phyloP scores from a whole-genome alignment of 2,113 vertebrate genomes.

The Pogonocichla stellata region DNA sequence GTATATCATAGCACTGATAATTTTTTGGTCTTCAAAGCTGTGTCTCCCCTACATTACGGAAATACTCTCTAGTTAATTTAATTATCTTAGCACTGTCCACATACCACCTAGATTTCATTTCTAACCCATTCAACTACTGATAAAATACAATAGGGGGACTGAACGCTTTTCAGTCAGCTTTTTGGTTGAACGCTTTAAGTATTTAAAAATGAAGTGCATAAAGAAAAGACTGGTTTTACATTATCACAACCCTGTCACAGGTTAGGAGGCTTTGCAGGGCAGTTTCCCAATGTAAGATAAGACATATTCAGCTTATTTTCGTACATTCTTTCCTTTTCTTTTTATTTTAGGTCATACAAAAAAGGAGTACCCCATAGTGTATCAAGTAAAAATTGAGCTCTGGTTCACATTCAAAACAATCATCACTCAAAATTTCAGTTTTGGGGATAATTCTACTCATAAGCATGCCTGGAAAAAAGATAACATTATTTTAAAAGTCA shows the following conservation, averaged over 20 bases:
- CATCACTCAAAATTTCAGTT: not conserved
- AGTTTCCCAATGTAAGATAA: not conserved
- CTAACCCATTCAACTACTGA: not conserved
- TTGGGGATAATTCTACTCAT: not conserved
- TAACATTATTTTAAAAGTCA: not conserved
- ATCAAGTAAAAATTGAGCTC: not conserved
- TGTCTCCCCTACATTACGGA: not conserved
- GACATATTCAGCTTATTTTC: not conserved
- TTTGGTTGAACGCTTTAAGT: not conserved
- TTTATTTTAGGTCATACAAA: not conserved
- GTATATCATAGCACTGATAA: not conserved
- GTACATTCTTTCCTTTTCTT: fast-evolving
- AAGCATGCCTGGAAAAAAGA: not conserved
- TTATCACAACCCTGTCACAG: not conserved
- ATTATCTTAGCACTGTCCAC: not conserved
- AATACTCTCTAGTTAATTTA: not conserved
- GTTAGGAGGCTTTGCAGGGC: not conserved
- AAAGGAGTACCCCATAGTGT: fast-evolving
- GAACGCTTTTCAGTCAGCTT: not conserved
- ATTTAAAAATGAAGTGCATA: not conserved
- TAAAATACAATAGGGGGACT: not conserved
- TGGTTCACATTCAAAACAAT: not conserved
- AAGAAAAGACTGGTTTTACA: not conserved
- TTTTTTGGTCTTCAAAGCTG: not conserved
- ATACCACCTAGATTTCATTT: not conserved